Evolutionary conservation across 1,140 invertebrate genomes (phyloP), one percentile per base, ranked within the genome.

Genomic region (Ylistrum balloti): DNA sequence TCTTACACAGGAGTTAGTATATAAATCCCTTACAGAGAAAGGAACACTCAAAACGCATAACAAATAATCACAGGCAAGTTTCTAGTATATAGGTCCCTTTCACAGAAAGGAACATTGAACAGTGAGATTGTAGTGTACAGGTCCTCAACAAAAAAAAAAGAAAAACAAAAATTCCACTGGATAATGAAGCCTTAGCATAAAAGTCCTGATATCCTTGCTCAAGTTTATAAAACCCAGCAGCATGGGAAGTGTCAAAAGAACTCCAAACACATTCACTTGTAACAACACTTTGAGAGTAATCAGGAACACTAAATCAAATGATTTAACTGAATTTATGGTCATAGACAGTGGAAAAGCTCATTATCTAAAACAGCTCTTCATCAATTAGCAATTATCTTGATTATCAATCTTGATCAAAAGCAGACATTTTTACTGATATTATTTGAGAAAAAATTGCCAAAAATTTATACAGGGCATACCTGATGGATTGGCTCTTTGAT

Each of bases 331-430:
- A 74, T 74, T 74, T 74, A 74, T 74, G n/a, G 22, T 74, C 11
- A 74, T 74, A 74, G 22, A 74, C 56, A 28, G 56, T 28, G 28
- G 22, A 28, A 74, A 74, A 74, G 56, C n/a, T n/a, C 56, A 74
- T 74, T 74, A 74, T 28, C 56, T 74, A 74, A 74, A 74, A 74
- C 56, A 74, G n/a, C 56, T 74, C 56, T 74, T 28, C 56, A n/a
- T 28, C 56, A 74, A 74, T 74, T 74, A 74, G 56, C 56, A 74
- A 74, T 74, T 74, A 74, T 74, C 56, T 74, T 74, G 9, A 28
- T 74, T 74, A 74, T 74, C 28, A 74, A 28, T 74, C 56, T 74
- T 74, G n/a, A 74, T 74, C 56, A 74, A 74, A 74, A 74, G 56
- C 56, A 74, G 20, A 74, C 2, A 74, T 28, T 28, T 74, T 74